Percentiles rank a stretch among this genome's conserved stretches.
Evolutionary conservation across 2,888 invertebrate species (phyloP).

Genomic region (Anaspis maculata): DNA sequence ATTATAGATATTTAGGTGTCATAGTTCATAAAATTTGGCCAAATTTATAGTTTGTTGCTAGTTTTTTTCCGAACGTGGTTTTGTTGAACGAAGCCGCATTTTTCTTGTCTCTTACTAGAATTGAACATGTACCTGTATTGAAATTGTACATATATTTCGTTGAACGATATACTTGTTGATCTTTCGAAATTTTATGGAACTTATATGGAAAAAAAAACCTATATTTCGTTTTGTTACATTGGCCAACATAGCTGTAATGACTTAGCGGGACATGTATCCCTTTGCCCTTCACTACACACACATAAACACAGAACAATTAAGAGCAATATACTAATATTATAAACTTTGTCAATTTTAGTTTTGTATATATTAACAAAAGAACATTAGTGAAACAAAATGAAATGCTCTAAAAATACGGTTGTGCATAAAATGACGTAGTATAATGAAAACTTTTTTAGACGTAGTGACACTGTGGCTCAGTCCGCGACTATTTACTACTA

Average conservation of each 20-base stretch:
- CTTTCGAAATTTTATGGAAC: conserved; percentile 15
- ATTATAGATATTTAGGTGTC: conserved; percentile 20
- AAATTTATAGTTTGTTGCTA: conserved; percentile 5
- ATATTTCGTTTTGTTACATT: conserved; percentile 9
- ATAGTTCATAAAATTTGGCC: conserved; percentile 17
- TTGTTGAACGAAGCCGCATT: not conserved
- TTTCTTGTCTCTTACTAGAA: conserved; percentile 6
- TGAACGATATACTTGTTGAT: conserved; percentile 16
- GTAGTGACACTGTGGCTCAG: no score
- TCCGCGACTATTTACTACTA: no score
- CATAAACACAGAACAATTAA: no score
- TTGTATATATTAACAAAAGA: conserved; percentile 15
- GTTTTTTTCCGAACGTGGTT: not conserved
- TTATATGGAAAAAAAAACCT: no score
- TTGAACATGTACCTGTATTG: not conserved
- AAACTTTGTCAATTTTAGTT: conserved; percentile 23
- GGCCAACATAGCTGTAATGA: conserved; percentile 14
- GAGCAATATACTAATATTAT: conserved; percentile 18
- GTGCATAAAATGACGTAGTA: conserved; percentile 21
- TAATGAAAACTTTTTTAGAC: conserved; percentile 2
- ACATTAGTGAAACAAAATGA: conserved; percentile 10
- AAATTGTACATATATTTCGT: conserved; percentile 13
- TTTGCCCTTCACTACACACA: no score
- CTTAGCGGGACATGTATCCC: no score
- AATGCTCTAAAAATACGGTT: conserved; percentile 26